Evolutionary conservation across 2,888 invertebrate genomes (phyloP).

Genomic region (Antheraea yamamai): DNA sequence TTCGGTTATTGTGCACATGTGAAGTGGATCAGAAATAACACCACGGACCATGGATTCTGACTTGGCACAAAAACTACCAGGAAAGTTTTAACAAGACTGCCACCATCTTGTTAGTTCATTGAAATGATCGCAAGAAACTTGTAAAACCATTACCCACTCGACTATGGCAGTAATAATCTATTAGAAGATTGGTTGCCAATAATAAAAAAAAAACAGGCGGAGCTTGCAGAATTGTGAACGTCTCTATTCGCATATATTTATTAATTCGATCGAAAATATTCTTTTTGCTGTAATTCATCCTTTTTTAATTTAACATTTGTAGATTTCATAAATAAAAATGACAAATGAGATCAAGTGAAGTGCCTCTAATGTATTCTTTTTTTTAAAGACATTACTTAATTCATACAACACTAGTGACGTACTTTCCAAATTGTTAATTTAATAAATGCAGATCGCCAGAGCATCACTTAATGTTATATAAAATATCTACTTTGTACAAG

Average conservation of each 20-base stretch:
- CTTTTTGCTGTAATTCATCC: not conserved
- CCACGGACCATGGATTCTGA: too few relatives aligned
- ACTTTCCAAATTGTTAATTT: not conserved
- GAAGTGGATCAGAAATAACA: too few relatives aligned
- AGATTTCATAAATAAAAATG: not conserved
- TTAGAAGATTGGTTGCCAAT: too few relatives aligned
- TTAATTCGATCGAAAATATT: not conserved
- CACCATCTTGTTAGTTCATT: too few relatives aligned
- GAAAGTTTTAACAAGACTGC: too few relatives aligned
- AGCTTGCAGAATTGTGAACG: not conserved
- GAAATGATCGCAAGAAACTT: too few relatives aligned
- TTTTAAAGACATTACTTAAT: slow-evolving; percentile 11
- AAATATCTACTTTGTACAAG: slow-evolving; percentile 2
- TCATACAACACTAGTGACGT: slow-evolving; percentile 4
- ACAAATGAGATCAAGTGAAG: slow-evolving; percentile 43
- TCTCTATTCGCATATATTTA: too few relatives aligned
- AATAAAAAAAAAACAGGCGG: too few relatives aligned
- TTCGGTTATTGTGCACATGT: too few relatives aligned
- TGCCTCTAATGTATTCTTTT: slow-evolving; percentile 27
- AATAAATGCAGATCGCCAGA: slow-evolving; percentile 14
- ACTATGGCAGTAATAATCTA: too few relatives aligned
- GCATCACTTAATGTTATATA: slow-evolving; percentile 7
- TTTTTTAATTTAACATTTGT: slow-evolving; percentile 10
- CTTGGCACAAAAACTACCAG: too few relatives aligned
- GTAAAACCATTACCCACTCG: not conserved